phyloP scores from a whole-genome alignment of 2,797 vertebrate genomes.

The Protosalanx chinensis region DNA sequence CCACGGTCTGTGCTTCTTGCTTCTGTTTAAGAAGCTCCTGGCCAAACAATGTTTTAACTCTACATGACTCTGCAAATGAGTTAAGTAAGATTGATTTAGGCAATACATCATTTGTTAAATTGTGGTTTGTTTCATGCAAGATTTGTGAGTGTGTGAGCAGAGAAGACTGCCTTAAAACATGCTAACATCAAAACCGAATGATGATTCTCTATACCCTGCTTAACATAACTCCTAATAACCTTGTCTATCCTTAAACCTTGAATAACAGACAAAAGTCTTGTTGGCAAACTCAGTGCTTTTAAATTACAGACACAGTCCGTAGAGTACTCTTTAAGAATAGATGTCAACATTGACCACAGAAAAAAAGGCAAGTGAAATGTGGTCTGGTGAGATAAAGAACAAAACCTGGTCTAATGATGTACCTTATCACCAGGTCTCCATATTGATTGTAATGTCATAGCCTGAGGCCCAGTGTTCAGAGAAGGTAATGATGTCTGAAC shows the following conservation, averaged over 20 bases:
- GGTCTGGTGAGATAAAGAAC: slow-evolving; percentile 1
- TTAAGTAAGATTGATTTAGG: slow-evolving; percentile 25
- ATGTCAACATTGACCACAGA: neutral
- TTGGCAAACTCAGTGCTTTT: too few species aligned
- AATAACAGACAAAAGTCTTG: too few species aligned
- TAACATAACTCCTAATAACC: too few species aligned
- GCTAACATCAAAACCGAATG: neutral
- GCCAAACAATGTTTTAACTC: too few species aligned
- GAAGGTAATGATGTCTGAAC: slow-evolving; percentile 25
- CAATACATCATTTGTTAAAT: slow-evolving; percentile 29
- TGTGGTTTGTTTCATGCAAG: too few species aligned
- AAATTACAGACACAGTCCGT: too few species aligned
- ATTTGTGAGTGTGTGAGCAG: neutral
- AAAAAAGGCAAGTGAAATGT: slow-evolving; percentile 10
- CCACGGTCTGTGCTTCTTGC: neutral
- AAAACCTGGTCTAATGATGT: slow-evolving; percentile 26
- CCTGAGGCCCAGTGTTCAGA: slow-evolving; percentile 18
- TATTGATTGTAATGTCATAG: slow-evolving; percentile 47
- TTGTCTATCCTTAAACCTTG: too few species aligned
- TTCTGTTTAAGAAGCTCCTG: slow-evolving; percentile 5
- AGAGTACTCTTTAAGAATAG: neutral
- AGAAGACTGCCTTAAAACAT: neutral
- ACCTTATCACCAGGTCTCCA: slow-evolving; percentile 28
- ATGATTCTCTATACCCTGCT: too few species aligned
- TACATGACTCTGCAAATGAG: slow-evolving; percentile 16